These are phyloP conservation scores for Sebastes jordani DNA, from an alignment of 2,797 vertebrate genomes.

Conservation along the genomic window DNA sequence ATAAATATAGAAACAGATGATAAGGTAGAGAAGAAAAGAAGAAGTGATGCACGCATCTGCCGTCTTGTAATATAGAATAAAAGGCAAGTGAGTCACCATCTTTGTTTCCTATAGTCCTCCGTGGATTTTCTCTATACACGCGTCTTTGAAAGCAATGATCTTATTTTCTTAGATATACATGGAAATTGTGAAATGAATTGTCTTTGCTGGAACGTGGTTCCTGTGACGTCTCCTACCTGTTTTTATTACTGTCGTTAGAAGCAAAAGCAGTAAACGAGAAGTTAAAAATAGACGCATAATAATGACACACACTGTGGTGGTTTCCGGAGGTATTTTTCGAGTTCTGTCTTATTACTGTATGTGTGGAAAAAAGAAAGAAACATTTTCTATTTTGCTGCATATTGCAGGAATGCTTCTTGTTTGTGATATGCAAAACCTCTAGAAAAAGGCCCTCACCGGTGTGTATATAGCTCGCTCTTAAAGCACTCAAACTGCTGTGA, in stretches of 20 bases:
- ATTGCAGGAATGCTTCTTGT: not conserved
- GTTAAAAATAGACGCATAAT: not conserved
- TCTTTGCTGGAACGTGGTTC: not conserved
- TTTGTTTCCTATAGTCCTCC: not conserved
- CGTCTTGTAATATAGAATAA: not conserved
- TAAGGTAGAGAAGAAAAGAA: not conserved
- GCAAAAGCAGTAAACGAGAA: not conserved
- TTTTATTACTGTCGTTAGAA: not conserved
- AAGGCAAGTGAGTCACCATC: conserved; percentile 10
- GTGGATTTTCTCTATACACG: not conserved
- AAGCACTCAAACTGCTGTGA: not conserved
- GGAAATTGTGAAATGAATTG: not conserved
- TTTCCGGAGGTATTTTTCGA: not conserved
- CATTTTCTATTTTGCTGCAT: not conserved
- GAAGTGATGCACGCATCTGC: no score
- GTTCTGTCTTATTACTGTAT: not conserved
- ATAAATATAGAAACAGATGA: not conserved
- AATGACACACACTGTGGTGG: not conserved
- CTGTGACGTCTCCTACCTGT: not conserved
- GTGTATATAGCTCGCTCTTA: not conserved
- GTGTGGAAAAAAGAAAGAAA: not conserved
- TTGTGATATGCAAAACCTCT: not conserved
- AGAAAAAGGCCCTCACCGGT: not conserved
- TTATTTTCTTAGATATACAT: not conserved
- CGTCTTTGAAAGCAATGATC: not conserved